phyloP scores from a whole-genome alignment of 2,888 invertebrate genomes.

The Pyrrhosoma nymphula region DNA sequence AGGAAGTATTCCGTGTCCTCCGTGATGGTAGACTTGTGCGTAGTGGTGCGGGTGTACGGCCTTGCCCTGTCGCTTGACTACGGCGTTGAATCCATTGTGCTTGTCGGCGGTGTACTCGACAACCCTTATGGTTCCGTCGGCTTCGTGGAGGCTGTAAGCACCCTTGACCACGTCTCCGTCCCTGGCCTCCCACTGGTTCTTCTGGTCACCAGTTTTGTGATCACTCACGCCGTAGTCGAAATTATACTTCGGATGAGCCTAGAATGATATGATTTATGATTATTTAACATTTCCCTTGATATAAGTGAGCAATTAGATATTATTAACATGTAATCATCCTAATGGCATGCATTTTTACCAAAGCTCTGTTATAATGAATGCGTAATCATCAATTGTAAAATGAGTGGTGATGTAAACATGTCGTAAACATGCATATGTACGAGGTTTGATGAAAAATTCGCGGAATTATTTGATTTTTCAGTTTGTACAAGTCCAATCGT shows the following conservation, averaged over 20 bases:
- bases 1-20: neutral
- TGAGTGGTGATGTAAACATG: too few species aligned
- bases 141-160: constrained; percentile 1
- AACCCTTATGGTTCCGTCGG: neutral
- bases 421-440: too few species aligned
- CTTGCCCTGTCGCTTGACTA: neutral
- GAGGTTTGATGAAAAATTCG: too few species aligned
- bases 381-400: too few species aligned
- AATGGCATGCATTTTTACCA: too few species aligned
- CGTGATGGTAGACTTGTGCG: neutral
- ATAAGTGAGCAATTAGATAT: too few species aligned
- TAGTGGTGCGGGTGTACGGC: neutral
- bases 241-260: neutral
- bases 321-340: too few species aligned
- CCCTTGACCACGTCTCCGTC: constrained; percentile 2
- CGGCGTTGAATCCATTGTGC: constrained; percentile 2
- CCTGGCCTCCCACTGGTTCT: neutral
- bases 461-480: too few species aligned
- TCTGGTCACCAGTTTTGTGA: neutral
- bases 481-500: too few species aligned
- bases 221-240: constrained; percentile 1
- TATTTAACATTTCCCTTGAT: too few species aligned
- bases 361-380: too few species aligned
- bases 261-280: neutral
- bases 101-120: neutral